Evolutionary conservation across 2,113 vertebrate genomes (phyloP).

Genomic region (Riparia riparia): DNA sequence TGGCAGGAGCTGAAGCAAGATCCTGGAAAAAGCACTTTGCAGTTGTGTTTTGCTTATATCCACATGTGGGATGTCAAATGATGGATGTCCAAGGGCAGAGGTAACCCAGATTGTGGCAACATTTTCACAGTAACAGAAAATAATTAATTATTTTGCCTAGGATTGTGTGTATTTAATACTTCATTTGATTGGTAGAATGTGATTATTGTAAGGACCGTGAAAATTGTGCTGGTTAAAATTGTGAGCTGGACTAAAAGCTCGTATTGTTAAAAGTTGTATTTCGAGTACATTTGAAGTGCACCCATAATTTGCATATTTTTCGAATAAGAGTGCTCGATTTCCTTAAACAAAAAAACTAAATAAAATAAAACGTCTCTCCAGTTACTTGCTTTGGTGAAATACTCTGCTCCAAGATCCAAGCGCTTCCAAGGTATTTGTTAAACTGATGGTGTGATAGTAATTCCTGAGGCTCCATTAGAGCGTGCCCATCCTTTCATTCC

Average conservation of each 20-base stretch:
- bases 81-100: background rate
- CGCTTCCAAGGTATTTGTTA: background rate
- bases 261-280: background rate
- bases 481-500: background rate
- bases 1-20: conserved; percentile 24
- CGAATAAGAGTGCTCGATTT: background rate
- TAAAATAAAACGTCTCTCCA: background rate
- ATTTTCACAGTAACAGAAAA: background rate
- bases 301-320: background rate
- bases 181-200: background rate
- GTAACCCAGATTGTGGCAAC: background rate
- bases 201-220: background rate
- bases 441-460: background rate
- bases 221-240: background rate
- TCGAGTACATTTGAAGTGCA: background rate
- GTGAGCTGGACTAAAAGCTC: background rate
- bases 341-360: background rate
- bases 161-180: background rate
- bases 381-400: background rate
- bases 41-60: conserved; percentile 45
- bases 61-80: conserved; percentile 9
- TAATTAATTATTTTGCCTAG: background rate
- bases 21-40: conserved; percentile 51
- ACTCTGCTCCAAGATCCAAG: background rate
- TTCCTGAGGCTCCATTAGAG: background rate